Evolutionary conservation across 2,797 vertebrate species (phyloP).

Genomic region (Malurus splendens): DNA sequence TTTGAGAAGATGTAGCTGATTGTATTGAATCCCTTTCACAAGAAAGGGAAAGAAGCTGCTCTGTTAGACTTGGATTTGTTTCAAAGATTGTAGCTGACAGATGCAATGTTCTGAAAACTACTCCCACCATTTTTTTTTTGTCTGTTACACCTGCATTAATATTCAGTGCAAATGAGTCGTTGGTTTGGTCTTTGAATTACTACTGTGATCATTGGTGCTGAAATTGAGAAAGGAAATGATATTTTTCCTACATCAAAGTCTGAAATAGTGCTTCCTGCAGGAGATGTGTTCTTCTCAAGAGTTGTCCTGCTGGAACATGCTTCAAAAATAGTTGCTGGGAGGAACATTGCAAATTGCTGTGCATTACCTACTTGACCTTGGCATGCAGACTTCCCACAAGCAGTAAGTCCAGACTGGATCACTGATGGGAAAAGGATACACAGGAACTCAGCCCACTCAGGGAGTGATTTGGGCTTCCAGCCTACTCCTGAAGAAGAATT

Average conservation of each 20-base stretch:
- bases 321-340: background rate
- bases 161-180: slow-evolving; percentile 37
- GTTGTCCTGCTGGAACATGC: background rate
- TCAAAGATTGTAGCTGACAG: slow-evolving; percentile 40
- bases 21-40: slow-evolving; percentile 1
- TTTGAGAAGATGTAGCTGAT: slow-evolving; percentile 36
- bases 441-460: background rate
- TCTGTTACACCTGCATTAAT: slow-evolving; percentile 52
- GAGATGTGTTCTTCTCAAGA: background rate
- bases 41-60: slow-evolving; percentile 21
- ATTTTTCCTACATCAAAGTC: background rate
- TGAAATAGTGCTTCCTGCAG: background rate
- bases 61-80: slow-evolving; percentile 45
- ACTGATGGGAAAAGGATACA: background rate
- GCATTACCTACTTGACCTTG: background rate
- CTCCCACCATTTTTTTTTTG: slow-evolving; percentile 18
- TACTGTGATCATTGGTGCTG: slow-evolving; percentile 7
- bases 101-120: slow-evolving; percentile 56
- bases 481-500: background rate
- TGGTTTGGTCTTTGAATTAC: slow-evolving; percentile 34
- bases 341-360: background rate
- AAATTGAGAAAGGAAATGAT: slow-evolving; percentile 6
- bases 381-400: background rate
- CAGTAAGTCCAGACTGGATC: background rate
- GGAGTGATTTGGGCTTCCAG: background rate